A percentile compares a stretch with the other conserved stretches of the same genome.
phyloP scores from a whole-genome alignment of 2,888 invertebrate species.

The Osmoderma eremita region DNA sequence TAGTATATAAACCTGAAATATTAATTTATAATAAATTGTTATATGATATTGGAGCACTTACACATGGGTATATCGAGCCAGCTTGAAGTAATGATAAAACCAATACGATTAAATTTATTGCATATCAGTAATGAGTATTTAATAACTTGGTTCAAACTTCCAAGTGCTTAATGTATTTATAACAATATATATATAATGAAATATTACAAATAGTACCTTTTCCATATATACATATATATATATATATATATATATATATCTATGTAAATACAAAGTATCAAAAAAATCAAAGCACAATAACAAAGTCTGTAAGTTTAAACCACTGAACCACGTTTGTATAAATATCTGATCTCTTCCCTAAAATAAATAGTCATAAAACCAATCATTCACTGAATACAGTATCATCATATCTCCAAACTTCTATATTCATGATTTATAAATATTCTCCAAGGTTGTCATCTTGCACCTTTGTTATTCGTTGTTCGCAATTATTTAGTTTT shows the following conservation, averaged over 20 bases:
- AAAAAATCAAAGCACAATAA: conserved; percentile 28
- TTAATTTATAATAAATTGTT: conserved; percentile 12
- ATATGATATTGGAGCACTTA: conserved; percentile 8
- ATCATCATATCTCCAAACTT: background rate
- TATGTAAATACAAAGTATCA: conserved; percentile 21
- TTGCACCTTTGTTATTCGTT: background rate
- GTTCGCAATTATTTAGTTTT: background rate
- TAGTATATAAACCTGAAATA: background rate
- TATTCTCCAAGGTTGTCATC: background rate
- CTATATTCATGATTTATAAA: background rate
- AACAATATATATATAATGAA: conserved; percentile 13
- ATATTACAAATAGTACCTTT: conserved; percentile 25
- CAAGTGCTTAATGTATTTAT: conserved; percentile 18
- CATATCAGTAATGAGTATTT: conserved; percentile 15
- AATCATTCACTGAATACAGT: conserved; percentile 6
- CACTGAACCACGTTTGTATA: conserved; percentile 12
- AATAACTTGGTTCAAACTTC: background rate
- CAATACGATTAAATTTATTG: conserved; percentile 7
- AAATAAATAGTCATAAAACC: conserved; percentile 3
- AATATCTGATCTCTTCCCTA: conserved; percentile 31
- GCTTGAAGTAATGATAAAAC: conserved; percentile 7
- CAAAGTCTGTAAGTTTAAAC: conserved; percentile 25
- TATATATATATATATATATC: too few relatives aligned
- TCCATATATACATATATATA: conserved; percentile 14
- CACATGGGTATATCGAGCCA: background rate